These are phyloP conservation scores for Idaea biselata DNA, from an alignment of 2,888 invertebrate genomes.

Conservation along the genomic window DNA sequence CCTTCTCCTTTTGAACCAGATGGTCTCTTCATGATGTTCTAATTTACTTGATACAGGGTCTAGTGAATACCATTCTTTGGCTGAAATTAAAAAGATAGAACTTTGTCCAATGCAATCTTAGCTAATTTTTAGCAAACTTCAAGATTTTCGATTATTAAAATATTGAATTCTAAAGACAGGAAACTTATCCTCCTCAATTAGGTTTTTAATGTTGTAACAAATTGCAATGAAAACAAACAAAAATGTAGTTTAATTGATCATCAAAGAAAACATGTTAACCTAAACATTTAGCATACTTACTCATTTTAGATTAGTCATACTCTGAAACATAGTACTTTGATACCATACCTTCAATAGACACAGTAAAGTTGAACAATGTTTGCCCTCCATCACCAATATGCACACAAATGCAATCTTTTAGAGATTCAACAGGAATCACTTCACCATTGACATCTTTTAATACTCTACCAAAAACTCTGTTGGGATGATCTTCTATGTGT, in stretches of 20 bases:
- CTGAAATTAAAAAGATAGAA: slow-evolving; percentile 40
- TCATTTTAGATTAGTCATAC: too few species aligned
- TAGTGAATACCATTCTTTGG: slow-evolving; percentile 79
- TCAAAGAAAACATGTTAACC: too few species aligned
- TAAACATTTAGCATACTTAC: too few species aligned
- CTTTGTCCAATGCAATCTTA: too few species aligned
- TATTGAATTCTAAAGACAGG: too few species aligned
- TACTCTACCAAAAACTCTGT: slow-evolving; percentile 56
- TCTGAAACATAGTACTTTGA: not conserved
- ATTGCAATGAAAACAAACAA: too few species aligned
- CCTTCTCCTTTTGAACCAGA: slow-evolving; percentile 88
- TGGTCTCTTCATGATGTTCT: slow-evolving; percentile 60
- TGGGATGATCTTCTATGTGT: slow-evolving; percentile 46
- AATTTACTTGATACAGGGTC: slow-evolving; percentile 67
- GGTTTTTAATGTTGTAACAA: too few species aligned
- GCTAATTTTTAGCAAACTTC: too few species aligned
- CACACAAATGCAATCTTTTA: slow-evolving; percentile 81
- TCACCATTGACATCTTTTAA: slow-evolving; percentile 42
- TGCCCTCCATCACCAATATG: slow-evolving; percentile 85
- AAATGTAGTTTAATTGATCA: too few species aligned
- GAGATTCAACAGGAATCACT: slow-evolving; percentile 40
- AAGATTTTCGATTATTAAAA: too few species aligned
- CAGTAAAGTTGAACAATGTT: slow-evolving; percentile 82
- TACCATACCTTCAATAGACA: slow-evolving; percentile 72
- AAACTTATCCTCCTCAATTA: too few species aligned